A percentile compares a stretch with the other conserved stretches of the same genome.
phyloP scores from a whole-genome alignment of 2,797 vertebrate species.

The Semotilus atromaculatus region DNA sequence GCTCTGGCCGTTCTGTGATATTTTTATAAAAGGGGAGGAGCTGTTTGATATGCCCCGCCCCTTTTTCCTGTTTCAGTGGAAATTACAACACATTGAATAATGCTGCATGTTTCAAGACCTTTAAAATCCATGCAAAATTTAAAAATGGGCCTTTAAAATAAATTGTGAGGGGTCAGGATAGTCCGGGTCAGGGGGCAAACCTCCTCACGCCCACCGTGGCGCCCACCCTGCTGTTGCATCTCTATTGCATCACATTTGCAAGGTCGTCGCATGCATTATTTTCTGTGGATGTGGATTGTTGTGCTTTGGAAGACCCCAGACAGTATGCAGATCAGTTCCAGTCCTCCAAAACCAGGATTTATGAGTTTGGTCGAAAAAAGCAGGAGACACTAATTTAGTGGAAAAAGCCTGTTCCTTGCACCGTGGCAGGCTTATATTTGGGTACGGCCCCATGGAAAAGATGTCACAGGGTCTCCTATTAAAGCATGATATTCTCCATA shows the following conservation, averaged over 20 bases:
- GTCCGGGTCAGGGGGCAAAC: background rate
- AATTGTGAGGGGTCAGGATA: background rate
- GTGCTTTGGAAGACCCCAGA: slow-evolving; percentile 54
- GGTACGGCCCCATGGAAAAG: slow-evolving; percentile 64
- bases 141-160: background rate
- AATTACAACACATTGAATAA: no score
- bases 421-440: slow-evolving; percentile 52
- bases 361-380: slow-evolving; percentile 28
- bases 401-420: slow-evolving; percentile 60
- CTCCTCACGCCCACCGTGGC: background rate
- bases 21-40: no score
- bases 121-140: no score
- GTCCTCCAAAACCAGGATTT: slow-evolving; percentile 53
- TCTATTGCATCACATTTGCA: slow-evolving; percentile 14
- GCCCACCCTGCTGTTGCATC: background rate
- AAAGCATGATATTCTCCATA: slow-evolving; percentile 62
- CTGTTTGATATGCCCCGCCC: no score
- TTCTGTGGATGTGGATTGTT: slow-evolving; percentile 45
- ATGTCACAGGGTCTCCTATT: slow-evolving; percentile 63
- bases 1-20: no score
- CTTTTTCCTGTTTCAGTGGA: no score
- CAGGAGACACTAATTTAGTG: slow-evolving; percentile 58
- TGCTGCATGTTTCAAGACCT: no score
- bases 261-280: background rate
- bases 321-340: slow-evolving; percentile 48